Base-by-base conservation (phyloP, 2,113 vertebrate species). In the Plectropomus leopardus region DNA sequence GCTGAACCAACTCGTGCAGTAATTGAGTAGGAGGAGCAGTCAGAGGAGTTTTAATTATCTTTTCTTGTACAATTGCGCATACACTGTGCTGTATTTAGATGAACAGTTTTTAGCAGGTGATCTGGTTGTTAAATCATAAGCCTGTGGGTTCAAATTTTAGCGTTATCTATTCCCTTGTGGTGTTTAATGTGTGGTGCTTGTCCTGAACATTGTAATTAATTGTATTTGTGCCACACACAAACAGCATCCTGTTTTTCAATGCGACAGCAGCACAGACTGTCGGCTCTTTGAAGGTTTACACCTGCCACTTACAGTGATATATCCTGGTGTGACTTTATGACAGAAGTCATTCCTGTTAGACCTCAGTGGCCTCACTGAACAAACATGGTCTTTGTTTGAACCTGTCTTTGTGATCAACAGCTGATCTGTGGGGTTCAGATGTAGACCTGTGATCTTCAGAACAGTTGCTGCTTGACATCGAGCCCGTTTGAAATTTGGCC, bases 401-500 rank as follows among this genome's bases (percentile, higher is more conserved):
- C 40, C 74, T 75, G 72, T 17, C 51, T 3, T 2, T 48, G 68
- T 58, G 40, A 63, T 53, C 66, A 66, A 54, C 76, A 76, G 70
- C 68, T 83, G 79, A 60, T 72, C 47, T 24, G 63, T 61, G 28
- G 53, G 19, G 63, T n/a, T 76, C 82, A 72, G 50, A 72, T 44
- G 53, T 10, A 54, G 65, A 44, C 21, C 21, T 64, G 36, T 58
- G 63, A 67, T 69, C 70, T 76, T 63, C 57, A 64, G 48, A 72
- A 19, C n/a, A 73, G 72, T 63, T 67, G 51, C 24, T 34, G 16
- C 36, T 76, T 77, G 16, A 69, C 54, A 30, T 28, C 1, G 3
- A 66, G 64, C 68, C 80, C 40, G 61, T 77, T 85, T 71, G 51
- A 77, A 68, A 19, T 72, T 69, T 81, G 85, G 44, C 79, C 78